These are phyloP conservation scores for Carassius auratus DNA, from an alignment of 2,113 vertebrate genomes.

Conservation along the genomic window DNA sequence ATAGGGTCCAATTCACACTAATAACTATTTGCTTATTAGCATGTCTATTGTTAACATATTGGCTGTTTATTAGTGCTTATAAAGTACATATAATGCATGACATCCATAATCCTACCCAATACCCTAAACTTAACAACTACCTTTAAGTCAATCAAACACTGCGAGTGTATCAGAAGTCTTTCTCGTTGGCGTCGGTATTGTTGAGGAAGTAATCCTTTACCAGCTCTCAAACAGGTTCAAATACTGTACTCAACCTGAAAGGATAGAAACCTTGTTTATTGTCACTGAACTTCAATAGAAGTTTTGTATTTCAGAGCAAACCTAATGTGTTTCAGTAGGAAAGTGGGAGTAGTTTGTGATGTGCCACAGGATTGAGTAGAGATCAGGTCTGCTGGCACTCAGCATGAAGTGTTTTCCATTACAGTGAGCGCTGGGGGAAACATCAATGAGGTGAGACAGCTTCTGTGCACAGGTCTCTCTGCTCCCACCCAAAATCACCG, in stretches of 20 bases:
- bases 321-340: slow-evolving; percentile 61
- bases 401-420: slow-evolving; percentile 66
- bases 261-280: slow-evolving; percentile 58
- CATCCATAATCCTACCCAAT: too few species aligned
- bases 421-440: slow-evolving; percentile 59
- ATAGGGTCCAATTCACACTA: too few species aligned
- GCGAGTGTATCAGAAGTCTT: neutral
- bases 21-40: too few species aligned
- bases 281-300: slow-evolving; percentile 62
- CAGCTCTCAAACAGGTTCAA: neutral
- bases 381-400: slow-evolving; percentile 58
- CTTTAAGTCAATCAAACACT: too few species aligned
- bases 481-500: slow-evolving; percentile 64
- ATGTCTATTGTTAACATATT: too few species aligned
- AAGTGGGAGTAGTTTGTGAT: slow-evolving; percentile 53
- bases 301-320: neutral
- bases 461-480: slow-evolving; percentile 58
- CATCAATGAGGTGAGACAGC: slow-evolving; percentile 56
- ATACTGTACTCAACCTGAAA: neutral
- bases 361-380: slow-evolving; percentile 51
- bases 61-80: too few species aligned
- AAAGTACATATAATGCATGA: too few species aligned
- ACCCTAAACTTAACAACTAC: too few species aligned
- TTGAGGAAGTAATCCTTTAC: slow-evolving; percentile 6
- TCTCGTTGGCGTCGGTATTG: neutral